phyloP scores from a whole-genome alignment of 1,140 invertebrate genomes.

The Spodoptera frugiperda region DNA sequence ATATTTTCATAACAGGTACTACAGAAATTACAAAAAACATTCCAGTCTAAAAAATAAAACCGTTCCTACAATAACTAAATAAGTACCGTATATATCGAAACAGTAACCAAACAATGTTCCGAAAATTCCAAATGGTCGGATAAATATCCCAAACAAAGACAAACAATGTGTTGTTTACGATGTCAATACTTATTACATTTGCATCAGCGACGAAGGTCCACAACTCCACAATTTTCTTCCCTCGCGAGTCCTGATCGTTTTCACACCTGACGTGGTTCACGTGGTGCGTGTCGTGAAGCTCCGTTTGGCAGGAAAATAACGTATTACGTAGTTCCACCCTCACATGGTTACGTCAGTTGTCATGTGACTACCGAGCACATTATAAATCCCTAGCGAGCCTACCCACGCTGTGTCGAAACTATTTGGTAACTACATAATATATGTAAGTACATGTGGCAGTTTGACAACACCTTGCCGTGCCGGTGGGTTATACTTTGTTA shows the following conservation, averaged over 20 bases:
- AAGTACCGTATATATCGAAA: no score
- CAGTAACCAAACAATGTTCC: no score
- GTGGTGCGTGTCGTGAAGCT: not conserved
- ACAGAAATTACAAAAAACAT: no score
- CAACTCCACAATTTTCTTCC: not conserved
- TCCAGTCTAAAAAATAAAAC: no score
- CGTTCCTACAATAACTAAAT: no score
- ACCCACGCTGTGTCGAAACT: conserved; percentile 4
- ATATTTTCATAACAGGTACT: no score
- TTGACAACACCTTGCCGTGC: conserved; percentile 6
- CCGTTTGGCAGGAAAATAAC: not conserved
- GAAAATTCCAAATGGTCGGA: no score
- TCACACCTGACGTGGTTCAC: conserved; percentile 1
- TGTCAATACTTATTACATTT: no score
- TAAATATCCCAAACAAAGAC: no score
- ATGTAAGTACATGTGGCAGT: not conserved
- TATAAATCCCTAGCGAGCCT: not conserved
- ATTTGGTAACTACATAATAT: conserved; percentile 9
- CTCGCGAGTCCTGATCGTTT: not conserved
- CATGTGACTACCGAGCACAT: not conserved
- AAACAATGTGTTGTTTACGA: no score
- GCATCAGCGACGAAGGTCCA: no score
- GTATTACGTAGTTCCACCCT: conserved; percentile 4
- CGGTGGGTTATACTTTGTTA: conserved; percentile 2
- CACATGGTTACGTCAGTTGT: not conserved